These are phyloP conservation scores for Lepisosteus oculatus DNA, from an alignment of 2,113 vertebrate species.

Conservation along the genomic window DNA sequence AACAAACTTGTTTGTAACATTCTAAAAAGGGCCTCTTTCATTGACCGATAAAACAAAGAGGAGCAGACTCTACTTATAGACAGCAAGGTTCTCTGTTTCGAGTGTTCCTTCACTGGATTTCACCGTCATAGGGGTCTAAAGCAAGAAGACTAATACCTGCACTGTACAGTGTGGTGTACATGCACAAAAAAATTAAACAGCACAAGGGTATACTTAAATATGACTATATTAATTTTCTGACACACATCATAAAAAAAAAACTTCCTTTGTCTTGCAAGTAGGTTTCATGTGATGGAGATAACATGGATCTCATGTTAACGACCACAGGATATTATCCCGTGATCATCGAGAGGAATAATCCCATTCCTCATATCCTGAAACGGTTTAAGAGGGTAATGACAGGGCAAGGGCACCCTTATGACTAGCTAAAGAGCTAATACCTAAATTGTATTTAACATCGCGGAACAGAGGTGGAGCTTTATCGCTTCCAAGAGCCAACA, in stretches of 20 bases:
- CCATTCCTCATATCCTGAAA: constrained; percentile 25
- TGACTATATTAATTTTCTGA: not conserved
- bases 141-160: no score
- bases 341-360: constrained; percentile 52
- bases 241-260: not conserved
- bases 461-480: constrained; percentile 56
- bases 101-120: no score
- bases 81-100: no score
- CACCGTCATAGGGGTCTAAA: no score
- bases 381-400: constrained; percentile 37
- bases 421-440: constrained; percentile 40
- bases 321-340: constrained; percentile 44
- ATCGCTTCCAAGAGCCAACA: constrained; percentile 57
- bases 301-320: constrained; percentile 22
- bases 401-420: constrained; percentile 41
- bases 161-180: no score
- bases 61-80: not conserved
- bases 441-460: constrained; percentile 56
- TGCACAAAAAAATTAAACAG: no score
- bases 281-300: not conserved
- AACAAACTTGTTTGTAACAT: not conserved
- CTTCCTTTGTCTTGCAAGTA: constrained; percentile 1
- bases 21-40: not conserved
- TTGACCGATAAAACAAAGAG: not conserved
- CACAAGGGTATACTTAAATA: not conserved